Evolutionary conservation across 2,797 vertebrate genomes (phyloP).

Genomic region (Falco biarmicus): DNA sequence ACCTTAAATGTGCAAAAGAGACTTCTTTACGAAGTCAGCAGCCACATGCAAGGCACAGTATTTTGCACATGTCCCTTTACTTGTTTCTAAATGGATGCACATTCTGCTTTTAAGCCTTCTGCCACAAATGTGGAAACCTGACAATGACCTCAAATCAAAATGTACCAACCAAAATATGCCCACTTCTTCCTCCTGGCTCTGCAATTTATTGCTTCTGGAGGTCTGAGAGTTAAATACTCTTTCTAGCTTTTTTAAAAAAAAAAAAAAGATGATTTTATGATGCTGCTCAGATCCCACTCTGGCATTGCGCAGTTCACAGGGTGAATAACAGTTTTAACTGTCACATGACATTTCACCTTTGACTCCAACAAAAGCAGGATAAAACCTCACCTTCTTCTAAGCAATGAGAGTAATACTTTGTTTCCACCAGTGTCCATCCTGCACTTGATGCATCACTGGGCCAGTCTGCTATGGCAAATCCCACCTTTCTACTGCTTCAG

Average conservation of each 20-base stretch:
- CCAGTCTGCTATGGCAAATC: not conserved
- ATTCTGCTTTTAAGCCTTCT: not conserved
- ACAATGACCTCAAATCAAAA: constrained; percentile 26
- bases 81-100: not conserved
- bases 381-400: not conserved
- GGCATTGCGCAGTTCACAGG: not conserved
- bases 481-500: not conserved
- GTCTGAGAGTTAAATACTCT: constrained; percentile 16
- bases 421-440: not conserved
- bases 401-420: not conserved
- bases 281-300: not conserved
- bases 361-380: not conserved
- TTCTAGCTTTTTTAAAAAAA: not conserved
- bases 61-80: not conserved
- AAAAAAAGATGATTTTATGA: constrained; percentile 9
- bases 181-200: not conserved
- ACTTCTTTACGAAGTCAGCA: not conserved
- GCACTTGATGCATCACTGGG: not conserved
- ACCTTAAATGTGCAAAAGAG: not conserved
- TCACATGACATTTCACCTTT: not conserved
- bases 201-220: constrained; percentile 6
- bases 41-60: not conserved
- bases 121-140: not conserved
- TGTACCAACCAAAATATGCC: not conserved
- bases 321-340: constrained; percentile 41